phyloP scores from a whole-genome alignment of 53 echinoderm and acorn worm species.

The Zoroaster sp. region DNA sequence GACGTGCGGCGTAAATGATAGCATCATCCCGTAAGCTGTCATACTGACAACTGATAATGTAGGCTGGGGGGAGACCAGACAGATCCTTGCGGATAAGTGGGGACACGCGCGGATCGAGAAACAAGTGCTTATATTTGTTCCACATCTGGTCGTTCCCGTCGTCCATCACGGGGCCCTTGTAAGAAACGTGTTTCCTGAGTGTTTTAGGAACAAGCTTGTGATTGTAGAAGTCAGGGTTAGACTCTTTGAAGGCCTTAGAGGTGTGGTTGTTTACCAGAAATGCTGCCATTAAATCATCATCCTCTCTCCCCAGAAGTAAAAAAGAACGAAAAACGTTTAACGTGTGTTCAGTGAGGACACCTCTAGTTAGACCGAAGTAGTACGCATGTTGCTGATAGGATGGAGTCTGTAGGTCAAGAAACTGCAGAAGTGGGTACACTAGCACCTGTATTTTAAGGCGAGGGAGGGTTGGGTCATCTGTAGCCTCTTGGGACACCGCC shows the following conservation, averaged over 20 bases:
- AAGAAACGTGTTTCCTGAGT: slow-evolving; percentile 2
- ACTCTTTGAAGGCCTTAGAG: neutral
- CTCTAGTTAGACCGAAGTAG: slow-evolving; percentile 27
- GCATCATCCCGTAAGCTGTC: slow-evolving; percentile 63
- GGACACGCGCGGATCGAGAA: slow-evolving; percentile 17
- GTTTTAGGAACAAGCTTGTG: neutral
- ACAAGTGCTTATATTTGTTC: neutral
- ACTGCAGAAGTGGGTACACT: slow-evolving; percentile 71
- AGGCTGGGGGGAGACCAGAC: slow-evolving; percentile 52
- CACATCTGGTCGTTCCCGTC: neutral
- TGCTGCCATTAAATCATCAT: neutral
- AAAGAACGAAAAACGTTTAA: slow-evolving; percentile 10
- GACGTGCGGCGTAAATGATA: slow-evolving; percentile 30
- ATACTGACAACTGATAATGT: slow-evolving; percentile 39
- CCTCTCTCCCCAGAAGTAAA: slow-evolving; percentile 1
- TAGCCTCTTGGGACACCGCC: slow-evolving; percentile 54
- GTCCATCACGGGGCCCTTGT: neutral
- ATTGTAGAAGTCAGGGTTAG: neutral
- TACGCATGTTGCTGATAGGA: slow-evolving; percentile 46
- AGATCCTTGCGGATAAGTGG: slow-evolving; percentile 44
- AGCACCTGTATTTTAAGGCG: slow-evolving; percentile 73
- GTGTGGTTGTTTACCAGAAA: slow-evolving; percentile 5
- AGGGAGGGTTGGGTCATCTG: slow-evolving; percentile 60
- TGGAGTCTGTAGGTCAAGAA: slow-evolving; percentile 75
- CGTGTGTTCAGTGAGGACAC: slow-evolving; percentile 4